phyloP scores from a whole-genome alignment of 2,797 vertebrate genomes.

The Neomorphus geoffroyi region DNA sequence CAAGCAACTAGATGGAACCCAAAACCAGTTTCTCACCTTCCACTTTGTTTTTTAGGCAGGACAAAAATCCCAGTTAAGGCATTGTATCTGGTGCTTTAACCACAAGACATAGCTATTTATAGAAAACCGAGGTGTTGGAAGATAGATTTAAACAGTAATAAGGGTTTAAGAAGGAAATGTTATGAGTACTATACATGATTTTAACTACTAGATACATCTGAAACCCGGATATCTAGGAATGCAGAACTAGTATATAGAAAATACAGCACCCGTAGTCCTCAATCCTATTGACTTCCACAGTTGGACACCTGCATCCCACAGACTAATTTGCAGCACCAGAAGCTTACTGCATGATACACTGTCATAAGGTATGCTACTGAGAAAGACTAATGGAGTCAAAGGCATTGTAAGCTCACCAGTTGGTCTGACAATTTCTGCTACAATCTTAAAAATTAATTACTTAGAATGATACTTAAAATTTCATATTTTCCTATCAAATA shows the following conservation, averaged over 20 bases:
- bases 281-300: neutral
- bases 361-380: neutral
- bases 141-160: neutral
- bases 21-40: neutral
- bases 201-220: neutral
- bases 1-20: neutral
- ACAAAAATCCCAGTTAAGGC: neutral
- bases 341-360: neutral
- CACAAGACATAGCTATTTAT: neutral
- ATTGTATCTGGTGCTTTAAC: neutral
- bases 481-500: neutral
- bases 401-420: neutral
- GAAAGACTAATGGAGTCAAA: neutral
- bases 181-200: neutral
- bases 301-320: neutral
- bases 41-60: neutral
- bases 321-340: neutral
- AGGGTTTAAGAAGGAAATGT: neutral
- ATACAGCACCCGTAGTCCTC: neutral
- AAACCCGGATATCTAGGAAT: neutral
- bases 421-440: neutral
- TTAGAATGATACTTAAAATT: neutral
- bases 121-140: neutral
- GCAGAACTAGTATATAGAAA: neutral
- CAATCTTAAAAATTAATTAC: neutral